Evolutionary conservation across 2,113 vertebrate species (phyloP).

Genomic region (Oncorhynchus kisutch): DNA sequence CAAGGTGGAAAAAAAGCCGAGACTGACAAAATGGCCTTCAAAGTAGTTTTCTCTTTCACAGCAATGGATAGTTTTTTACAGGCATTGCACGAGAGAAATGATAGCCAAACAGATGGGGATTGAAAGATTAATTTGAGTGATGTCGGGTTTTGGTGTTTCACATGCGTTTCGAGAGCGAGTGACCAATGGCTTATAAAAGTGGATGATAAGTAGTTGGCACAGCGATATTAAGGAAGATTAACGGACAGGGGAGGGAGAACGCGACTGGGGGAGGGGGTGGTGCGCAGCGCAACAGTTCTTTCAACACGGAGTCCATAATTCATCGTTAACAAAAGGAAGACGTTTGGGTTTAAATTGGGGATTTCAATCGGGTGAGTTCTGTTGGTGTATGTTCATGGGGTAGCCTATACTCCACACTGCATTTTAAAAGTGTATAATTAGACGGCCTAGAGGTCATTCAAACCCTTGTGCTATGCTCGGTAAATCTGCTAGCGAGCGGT

Average conservation of each 20-base stretch:
- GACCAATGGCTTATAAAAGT: not conserved
- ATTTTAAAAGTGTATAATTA: not conserved
- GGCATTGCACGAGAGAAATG: too few species aligned
- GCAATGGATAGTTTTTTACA: too few species aligned
- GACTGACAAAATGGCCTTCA: too few species aligned
- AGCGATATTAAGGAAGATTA: slow-evolving; percentile 12
- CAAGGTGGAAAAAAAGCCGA: too few species aligned
- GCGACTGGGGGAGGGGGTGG: not conserved
- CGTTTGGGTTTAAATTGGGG: not conserved
- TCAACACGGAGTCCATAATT: slow-evolving; percentile 8
- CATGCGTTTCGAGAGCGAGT: slow-evolving; percentile 8
- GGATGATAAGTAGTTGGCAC: not conserved
- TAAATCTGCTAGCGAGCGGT: not conserved
- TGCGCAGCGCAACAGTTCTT: not conserved
- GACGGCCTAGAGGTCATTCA: not conserved
- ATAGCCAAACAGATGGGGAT: not conserved
- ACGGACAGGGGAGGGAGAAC: not conserved
- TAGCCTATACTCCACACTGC: not conserved
- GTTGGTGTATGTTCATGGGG: not conserved
- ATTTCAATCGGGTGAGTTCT: not conserved
- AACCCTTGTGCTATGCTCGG: not conserved
- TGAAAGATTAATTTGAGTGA: not conserved
- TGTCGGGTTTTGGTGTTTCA: not conserved
- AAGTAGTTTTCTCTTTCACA: too few species aligned
- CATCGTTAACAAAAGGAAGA: not conserved